phyloP scores from a whole-genome alignment of 2,888 invertebrate species.

The Conchocele bisecta region DNA sequence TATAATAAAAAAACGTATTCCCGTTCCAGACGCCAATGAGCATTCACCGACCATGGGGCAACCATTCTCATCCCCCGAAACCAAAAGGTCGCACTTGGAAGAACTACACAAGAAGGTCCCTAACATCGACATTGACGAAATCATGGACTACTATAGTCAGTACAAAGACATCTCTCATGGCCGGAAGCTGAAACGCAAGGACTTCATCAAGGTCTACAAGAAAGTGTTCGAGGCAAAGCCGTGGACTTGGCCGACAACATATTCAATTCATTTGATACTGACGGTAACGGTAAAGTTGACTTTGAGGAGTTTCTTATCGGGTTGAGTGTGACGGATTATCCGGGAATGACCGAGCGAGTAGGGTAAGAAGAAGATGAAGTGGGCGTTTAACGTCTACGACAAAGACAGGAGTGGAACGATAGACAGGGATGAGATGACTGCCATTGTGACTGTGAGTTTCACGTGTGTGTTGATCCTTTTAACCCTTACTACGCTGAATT shows the following conservation, averaged over 20 bases:
- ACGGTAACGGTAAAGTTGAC: slow-evolving; percentile 47
- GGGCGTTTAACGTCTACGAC: slow-evolving; percentile 56
- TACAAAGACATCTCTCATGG: slow-evolving; percentile 29
- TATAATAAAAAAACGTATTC: too few relatives aligned
- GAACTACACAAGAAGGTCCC: slow-evolving; percentile 42
- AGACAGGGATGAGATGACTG: slow-evolving; percentile 49
- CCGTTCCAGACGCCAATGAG: too few relatives aligned
- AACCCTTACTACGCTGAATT: too few relatives aligned
- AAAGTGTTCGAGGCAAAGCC: slow-evolving; percentile 35
- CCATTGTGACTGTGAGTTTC: slow-evolving; percentile 40
- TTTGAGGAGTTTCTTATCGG: slow-evolving; percentile 61
- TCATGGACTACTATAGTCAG: slow-evolving; percentile 36
- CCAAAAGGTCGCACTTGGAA: too few relatives aligned
- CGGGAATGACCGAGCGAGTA: slow-evolving; percentile 6
- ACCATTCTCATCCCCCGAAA: too few relatives aligned
- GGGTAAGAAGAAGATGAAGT: slow-evolving; percentile 32
- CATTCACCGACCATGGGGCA: too few relatives aligned
- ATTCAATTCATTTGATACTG: slow-evolving; percentile 48
- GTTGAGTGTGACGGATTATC: slow-evolving; percentile 45
- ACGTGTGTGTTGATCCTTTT: too few relatives aligned
- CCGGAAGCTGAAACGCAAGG: slow-evolving; percentile 13
- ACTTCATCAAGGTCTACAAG: slow-evolving; percentile 50
- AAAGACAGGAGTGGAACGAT: slow-evolving; percentile 54
- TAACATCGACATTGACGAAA: slow-evolving; percentile 48
- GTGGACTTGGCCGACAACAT: slow-evolving; percentile 38